Evolutionary conservation across 2,888 invertebrate species (phyloP).

Genomic region (Epistrophe grossulariae): DNA sequence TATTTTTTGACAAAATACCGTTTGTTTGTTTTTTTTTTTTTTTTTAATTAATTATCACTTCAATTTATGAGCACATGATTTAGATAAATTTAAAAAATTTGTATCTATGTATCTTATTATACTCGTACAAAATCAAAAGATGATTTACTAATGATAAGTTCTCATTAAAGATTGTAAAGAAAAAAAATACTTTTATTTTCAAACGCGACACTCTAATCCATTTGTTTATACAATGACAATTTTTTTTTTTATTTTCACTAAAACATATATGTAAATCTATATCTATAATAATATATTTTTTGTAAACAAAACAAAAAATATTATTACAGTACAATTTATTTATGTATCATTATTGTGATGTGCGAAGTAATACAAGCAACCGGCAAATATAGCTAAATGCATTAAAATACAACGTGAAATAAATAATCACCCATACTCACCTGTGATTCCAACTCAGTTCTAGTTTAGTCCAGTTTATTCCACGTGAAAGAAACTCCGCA

Average conservation of each 20-base stretch:
- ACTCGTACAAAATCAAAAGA: neutral
- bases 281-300: neutral
- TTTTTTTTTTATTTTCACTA: conserved; percentile 10
- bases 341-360: conserved; percentile 13
- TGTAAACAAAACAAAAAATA: neutral
- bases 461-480: conserved; percentile 53
- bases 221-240: conserved; percentile 25
- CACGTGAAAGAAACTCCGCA: conserved; percentile 19
- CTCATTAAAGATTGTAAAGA: conserved; percentile 2
- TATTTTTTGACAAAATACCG: neutral
- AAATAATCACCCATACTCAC: conserved; percentile 35
- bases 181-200: conserved; percentile 4
- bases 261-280: neutral
- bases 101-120: neutral
- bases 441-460: conserved; percentile 25
- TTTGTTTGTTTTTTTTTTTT: neutral
- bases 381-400: conserved; percentile 25
- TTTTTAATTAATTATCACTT: neutral
- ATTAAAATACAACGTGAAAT: conserved; percentile 21
- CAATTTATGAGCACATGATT: conserved; percentile 16
- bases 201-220: neutral
- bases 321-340: neutral
- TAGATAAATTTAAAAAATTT: neutral
- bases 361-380: conserved; percentile 2
- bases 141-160: conserved; percentile 1